Conservation (phyloP, 2,113 vertebrate genomes). For the Hymenochirus boettgeri region DNA sequence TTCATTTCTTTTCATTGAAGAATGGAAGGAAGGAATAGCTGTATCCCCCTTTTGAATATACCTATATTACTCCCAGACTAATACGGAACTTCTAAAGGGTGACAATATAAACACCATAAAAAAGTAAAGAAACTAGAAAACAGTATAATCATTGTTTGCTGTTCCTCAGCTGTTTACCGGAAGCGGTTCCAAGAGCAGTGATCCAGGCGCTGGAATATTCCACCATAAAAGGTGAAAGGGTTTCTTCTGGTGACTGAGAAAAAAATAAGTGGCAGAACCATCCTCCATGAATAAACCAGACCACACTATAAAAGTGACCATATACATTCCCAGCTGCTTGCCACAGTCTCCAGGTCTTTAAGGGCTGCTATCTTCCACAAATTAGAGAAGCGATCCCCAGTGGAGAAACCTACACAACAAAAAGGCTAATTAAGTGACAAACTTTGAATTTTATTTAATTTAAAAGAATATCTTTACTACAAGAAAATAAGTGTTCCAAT, state of each 20-base stretch:
- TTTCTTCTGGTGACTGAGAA: constrained; percentile 70
- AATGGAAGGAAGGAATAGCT: too few relatives aligned
- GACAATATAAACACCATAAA: too few relatives aligned
- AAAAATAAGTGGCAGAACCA: constrained; percentile 71
- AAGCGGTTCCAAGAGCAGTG: constrained; percentile 75
- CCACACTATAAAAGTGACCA: constrained; percentile 77
- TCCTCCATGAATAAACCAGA: constrained; percentile 67
- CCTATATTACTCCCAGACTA: too few relatives aligned
- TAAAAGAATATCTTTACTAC: too few relatives aligned
- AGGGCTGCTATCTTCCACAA: constrained; percentile 72
- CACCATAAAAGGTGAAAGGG: constrained; percentile 67
- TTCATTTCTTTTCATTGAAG: too few relatives aligned
- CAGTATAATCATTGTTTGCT: too few relatives aligned
- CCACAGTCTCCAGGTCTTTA: constrained; percentile 70
- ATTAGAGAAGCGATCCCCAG: constrained; percentile 75
- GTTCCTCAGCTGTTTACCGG: too few relatives aligned
- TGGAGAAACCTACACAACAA: constrained; percentile 65
- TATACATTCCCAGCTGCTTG: constrained; percentile 77
- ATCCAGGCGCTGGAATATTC: constrained; percentile 82
- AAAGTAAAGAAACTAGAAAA: too few relatives aligned
- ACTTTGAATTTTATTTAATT: background rate
- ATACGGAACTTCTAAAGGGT: too few relatives aligned
- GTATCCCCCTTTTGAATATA: too few relatives aligned
- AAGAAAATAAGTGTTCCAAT: too few relatives aligned
- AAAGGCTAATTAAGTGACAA: background rate